phyloP scores from a whole-genome alignment of 1,140 invertebrate species.

The Drosophila sechellia region DNA sequence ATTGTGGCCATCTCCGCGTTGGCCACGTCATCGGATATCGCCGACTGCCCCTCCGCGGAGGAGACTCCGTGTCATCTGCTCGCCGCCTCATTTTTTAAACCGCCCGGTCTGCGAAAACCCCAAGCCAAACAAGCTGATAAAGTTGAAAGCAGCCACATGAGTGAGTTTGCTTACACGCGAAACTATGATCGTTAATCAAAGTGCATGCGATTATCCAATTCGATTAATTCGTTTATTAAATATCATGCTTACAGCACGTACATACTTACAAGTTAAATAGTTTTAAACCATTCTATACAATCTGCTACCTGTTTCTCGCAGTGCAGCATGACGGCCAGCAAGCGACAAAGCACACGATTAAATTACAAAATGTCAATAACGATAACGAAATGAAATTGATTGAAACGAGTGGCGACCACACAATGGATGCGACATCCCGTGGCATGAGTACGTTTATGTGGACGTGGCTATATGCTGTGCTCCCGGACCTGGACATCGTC shows the following conservation, averaged over 20 bases:
- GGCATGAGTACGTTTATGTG: constrained; percentile 5
- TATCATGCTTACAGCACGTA: too few species aligned
- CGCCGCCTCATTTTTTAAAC: constrained; percentile 30
- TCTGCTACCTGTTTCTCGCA: background rate
- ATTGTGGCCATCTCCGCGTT: constrained; percentile 18
- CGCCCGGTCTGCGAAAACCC: constrained; percentile 27
- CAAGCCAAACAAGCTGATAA: constrained; percentile 72
- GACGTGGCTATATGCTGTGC: background rate
- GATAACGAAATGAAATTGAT: constrained; percentile 82
- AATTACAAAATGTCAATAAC: constrained; percentile 78
- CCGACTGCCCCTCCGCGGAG: constrained; percentile 13
- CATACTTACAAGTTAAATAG: background rate
- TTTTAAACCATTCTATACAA: background rate
- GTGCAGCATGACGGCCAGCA: constrained; percentile 41
- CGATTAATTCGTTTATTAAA: too few species aligned
- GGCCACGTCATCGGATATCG: constrained; percentile 51
- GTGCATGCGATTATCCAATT: too few species aligned
- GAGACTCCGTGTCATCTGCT: constrained; percentile 29
- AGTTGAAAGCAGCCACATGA: constrained; percentile 66
- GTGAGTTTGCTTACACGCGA: constrained; percentile 16
- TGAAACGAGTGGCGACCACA: constrained; percentile 75
- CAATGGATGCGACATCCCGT: constrained; percentile 36
- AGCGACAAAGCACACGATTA: constrained; percentile 79
- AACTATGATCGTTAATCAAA: background rate
- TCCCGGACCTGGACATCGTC: constrained; percentile 12